Evolutionary conservation across 2,797 vertebrate species (phyloP).

Genomic region (Typhlichthys eigenmanni): DNA sequence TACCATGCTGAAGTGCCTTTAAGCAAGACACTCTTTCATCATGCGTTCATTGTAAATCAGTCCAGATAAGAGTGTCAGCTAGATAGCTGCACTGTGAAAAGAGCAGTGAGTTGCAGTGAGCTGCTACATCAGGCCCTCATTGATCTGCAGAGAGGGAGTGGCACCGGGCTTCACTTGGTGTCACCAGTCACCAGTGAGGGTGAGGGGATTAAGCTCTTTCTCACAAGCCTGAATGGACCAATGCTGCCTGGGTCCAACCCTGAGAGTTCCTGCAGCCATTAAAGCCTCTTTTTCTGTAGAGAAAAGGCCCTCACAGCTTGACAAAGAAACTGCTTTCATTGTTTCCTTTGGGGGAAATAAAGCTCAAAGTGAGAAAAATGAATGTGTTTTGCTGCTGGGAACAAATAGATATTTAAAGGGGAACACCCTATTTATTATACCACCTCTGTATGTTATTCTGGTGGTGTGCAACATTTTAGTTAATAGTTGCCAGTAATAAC

Average conservation of each 20-base stretch:
- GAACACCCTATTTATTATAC: slow-evolving; percentile 31
- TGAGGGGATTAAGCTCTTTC: slow-evolving; percentile 26
- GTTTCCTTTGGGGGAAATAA: slow-evolving; percentile 13
- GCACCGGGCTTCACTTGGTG: slow-evolving; percentile 19
- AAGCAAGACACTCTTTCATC: not conserved
- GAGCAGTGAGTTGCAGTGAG: slow-evolving; percentile 8
- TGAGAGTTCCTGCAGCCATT: slow-evolving; percentile 21
- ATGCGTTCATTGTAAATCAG: not conserved
- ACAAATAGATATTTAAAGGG: slow-evolving; percentile 23
- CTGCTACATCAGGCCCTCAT: not conserved
- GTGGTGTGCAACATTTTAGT: slow-evolving; percentile 13
- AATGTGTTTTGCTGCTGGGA: slow-evolving; percentile 16
- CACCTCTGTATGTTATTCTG: slow-evolving; percentile 2
- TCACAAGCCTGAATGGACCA: slow-evolving; percentile 28
- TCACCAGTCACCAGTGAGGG: slow-evolving; percentile 26
- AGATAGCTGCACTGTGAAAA: slow-evolving; percentile 7
- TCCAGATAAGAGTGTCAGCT: not conserved
- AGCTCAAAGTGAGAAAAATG: slow-evolving; percentile 2
- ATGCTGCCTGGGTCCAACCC: slow-evolving; percentile 11
- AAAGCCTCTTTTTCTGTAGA: slow-evolving; percentile 6
- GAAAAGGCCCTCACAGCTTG: not conserved
- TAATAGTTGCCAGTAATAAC: slow-evolving; percentile 11
- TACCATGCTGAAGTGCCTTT: not conserved
- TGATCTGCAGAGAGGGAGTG: slow-evolving; percentile 34
- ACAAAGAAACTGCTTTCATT: slow-evolving; percentile 26